A percentile compares a stretch with the other conserved stretches of the same genome.
Conservation (phyloP, 2,113 vertebrate species). For the Oenanthe oenanthe region DNA sequence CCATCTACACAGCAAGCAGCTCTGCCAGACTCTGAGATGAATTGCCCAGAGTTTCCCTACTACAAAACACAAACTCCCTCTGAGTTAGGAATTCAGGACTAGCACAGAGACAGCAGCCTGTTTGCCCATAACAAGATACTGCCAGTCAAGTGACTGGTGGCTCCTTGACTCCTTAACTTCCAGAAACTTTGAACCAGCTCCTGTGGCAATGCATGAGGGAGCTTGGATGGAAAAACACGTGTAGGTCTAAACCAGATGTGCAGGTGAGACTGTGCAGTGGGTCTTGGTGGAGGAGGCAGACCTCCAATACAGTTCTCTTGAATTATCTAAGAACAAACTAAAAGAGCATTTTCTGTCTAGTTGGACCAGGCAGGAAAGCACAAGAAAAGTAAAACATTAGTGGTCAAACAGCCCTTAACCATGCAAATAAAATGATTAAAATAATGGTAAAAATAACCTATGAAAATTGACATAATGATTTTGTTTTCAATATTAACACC, state of each 20-base stretch:
- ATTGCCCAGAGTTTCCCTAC: not conserved
- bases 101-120: not conserved
- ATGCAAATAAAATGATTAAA: not conserved
- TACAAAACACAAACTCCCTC: not conserved
- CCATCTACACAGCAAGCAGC: not conserved
- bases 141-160: not conserved
- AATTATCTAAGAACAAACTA: not conserved
- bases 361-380: not conserved
- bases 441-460: not conserved
- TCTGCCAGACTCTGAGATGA: not conserved
- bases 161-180: not conserved
- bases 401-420: not conserved
- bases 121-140: not conserved
- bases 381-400: not conserved
- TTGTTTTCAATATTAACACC: not conserved
- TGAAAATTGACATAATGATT: not conserved
- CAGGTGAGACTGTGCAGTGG: accelerated
- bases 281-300: not conserved
- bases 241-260: not conserved
- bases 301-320: not conserved
- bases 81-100: not conserved
- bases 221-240: not conserved
- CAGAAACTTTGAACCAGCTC: not conserved
- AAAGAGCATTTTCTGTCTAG: not conserved
- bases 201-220: not conserved